phyloP scores from a whole-genome alignment of 2,888 invertebrate species.

The Adineta ricciae region DNA sequence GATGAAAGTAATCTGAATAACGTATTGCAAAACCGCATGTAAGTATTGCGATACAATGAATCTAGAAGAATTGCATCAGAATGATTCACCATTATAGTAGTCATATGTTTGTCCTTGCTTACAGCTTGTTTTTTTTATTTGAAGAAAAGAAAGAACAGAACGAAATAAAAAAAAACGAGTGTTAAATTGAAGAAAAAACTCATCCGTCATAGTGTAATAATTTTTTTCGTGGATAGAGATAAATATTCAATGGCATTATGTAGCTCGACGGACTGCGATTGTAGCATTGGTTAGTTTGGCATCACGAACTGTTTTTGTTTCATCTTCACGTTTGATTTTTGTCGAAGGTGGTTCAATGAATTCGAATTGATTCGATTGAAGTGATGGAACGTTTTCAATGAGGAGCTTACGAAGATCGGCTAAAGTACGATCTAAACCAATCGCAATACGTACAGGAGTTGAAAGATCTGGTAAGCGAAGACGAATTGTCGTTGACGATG shows the following conservation, averaged over 20 bases:
- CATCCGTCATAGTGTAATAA: not conserved
- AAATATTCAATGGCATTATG: not conserved
- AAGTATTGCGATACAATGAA: not conserved
- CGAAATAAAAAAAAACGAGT: not conserved
- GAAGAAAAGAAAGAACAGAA: not conserved
- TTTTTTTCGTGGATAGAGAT: not conserved
- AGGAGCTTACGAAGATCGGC: not conserved
- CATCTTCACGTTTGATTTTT: constrained; percentile 13
- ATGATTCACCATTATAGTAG: not conserved
- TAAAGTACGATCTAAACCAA: not conserved
- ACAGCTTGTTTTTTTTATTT: not conserved
- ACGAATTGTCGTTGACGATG: not conserved
- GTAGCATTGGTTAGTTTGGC: not conserved
- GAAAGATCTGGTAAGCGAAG: not conserved
- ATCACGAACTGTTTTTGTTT: not conserved
- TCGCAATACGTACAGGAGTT: not conserved
- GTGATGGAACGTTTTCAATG: not conserved
- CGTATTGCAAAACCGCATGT: not conserved
- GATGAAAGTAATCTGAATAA: not conserved
- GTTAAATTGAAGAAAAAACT: not conserved
- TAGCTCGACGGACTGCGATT: not conserved
- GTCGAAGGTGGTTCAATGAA: constrained; percentile 3
- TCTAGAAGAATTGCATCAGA: not conserved
- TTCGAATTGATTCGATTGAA: not conserved
- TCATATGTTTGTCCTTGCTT: not conserved